phyloP scores from a whole-genome alignment of 2,888 invertebrate genomes.

The Nephrotoma appendiculata region DNA sequence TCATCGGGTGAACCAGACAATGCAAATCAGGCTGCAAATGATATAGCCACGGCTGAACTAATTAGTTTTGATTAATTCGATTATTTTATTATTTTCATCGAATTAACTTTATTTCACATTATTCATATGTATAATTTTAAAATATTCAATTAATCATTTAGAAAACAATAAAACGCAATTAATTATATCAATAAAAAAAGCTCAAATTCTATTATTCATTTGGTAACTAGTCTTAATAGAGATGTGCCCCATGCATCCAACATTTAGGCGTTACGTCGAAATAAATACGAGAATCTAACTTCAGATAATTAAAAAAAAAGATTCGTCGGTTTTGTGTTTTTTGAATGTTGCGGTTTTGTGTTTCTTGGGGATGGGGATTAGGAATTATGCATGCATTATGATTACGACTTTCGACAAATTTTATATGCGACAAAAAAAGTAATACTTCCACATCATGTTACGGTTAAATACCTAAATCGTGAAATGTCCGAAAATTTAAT shows the following conservation, averaged over 20 bases:
- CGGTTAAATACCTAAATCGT: too few relatives aligned
- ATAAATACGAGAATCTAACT: not conserved
- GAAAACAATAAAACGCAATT: not conserved
- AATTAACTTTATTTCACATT: not conserved
- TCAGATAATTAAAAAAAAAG: too few relatives aligned
- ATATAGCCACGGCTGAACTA: conserved; percentile 56
- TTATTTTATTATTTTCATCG: not conserved
- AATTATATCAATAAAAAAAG: not conserved
- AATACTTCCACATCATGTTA: too few relatives aligned
- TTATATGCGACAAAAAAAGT: too few relatives aligned
- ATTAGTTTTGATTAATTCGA: conserved; percentile 60
- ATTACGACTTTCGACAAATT: too few relatives aligned
- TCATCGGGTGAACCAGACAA: conserved; percentile 20
- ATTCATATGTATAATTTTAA: not conserved
- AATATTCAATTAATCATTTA: not conserved
- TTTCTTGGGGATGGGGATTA: too few relatives aligned
- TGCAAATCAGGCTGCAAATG: conserved; percentile 24
- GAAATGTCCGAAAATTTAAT: too few relatives aligned
- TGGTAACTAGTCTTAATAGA: not conserved
- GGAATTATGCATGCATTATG: too few relatives aligned
- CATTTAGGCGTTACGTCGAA: not conserved
- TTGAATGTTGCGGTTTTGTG: too few relatives aligned
- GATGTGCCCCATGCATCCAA: not conserved
- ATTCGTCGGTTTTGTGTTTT: too few relatives aligned
- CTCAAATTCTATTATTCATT: too few relatives aligned